phyloP scores from a whole-genome alignment of 2,888 invertebrate species.

The Cataglyphis albicans region DNA sequence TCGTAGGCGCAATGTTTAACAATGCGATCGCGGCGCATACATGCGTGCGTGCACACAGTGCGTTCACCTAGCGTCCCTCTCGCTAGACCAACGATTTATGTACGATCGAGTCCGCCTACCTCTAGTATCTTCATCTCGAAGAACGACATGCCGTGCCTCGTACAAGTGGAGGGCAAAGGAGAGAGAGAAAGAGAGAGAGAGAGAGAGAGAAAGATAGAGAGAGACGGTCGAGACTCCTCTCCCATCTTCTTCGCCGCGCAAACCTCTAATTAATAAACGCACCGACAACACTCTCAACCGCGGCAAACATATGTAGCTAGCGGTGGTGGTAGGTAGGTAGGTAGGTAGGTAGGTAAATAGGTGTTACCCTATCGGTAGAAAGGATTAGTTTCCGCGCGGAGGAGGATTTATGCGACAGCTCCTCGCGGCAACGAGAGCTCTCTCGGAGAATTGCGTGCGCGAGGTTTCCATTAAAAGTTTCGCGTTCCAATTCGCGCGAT shows the following conservation, averaged over 20 bases:
- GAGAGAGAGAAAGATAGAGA: neutral
- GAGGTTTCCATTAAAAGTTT: slow-evolving; percentile 9
- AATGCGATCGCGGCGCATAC: slow-evolving; percentile 64
- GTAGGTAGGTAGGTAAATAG: slow-evolving; percentile 50
- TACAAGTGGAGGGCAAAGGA: slow-evolving; percentile 3
- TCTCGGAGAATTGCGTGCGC: slow-evolving; percentile 6
- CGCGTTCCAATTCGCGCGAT: neutral
- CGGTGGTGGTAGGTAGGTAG: neutral
- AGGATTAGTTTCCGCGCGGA: slow-evolving; percentile 55
- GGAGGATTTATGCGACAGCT: slow-evolving; percentile 61
- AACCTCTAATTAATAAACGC: slow-evolving; percentile 83
- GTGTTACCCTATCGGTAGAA: slow-evolving; percentile 69
- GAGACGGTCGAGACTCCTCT: neutral
- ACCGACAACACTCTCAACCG: slow-evolving; percentile 77
- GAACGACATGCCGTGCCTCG: slow-evolving; percentile 73
- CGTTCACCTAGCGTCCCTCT: slow-evolving; percentile 80
- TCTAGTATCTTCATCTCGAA: slow-evolving; percentile 84
- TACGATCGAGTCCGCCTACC: slow-evolving; percentile 79
- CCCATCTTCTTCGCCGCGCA: slow-evolving; percentile 62
- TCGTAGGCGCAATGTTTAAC: slow-evolving; percentile 73
- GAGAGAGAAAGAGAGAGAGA: slow-evolving; percentile 29
- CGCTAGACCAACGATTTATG: slow-evolving; percentile 82
- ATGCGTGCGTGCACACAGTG: slow-evolving; percentile 63
- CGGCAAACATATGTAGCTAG: slow-evolving; percentile 61
- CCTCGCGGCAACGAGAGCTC: slow-evolving; percentile 31